Percentiles rank a stretch among this genome's conserved stretches.
Evolutionary conservation across 1,140 invertebrate species (phyloP).

Genomic region (Drosophila orena): DNA sequence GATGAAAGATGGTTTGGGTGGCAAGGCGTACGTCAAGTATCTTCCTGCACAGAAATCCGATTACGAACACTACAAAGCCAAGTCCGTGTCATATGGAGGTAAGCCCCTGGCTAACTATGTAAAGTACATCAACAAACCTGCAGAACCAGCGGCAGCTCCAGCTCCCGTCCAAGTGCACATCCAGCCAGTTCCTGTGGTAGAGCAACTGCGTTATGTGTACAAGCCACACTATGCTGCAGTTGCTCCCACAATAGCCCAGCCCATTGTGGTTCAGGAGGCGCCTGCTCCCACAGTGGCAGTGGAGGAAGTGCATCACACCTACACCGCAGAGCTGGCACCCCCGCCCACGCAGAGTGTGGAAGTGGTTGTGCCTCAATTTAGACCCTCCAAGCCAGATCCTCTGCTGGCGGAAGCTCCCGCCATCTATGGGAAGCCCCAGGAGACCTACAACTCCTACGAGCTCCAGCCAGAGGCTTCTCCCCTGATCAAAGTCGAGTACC

Average conservation of each 20-base stretch:
- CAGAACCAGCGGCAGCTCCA: slow-evolving; percentile 8
- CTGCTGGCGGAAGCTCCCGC: slow-evolving; percentile 40
- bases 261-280: slow-evolving; percentile 69
- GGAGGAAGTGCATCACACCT: slow-evolving; percentile 66
- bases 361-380: slow-evolving; percentile 43
- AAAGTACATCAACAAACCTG: slow-evolving; percentile 45
- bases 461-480: slow-evolving; percentile 41
- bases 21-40: slow-evolving; percentile 77
- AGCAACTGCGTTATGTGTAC: slow-evolving; percentile 77
- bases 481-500: slow-evolving; percentile 77
- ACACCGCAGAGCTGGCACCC: slow-evolving; percentile 47
- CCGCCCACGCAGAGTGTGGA: slow-evolving; percentile 21
- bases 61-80: slow-evolving; percentile 61
- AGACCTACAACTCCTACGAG: slow-evolving; percentile 57
- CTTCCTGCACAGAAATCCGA: slow-evolving; percentile 65
- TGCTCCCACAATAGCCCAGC: slow-evolving; percentile 51
- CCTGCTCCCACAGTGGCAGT: slow-evolving; percentile 3
- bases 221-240: slow-evolving; percentile 36
- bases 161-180: slow-evolving; percentile 72
- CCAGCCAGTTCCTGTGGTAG: slow-evolving; percentile 77
- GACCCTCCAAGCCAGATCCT: slow-evolving; percentile 71
- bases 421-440: slow-evolving; percentile 44
- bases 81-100: slow-evolving; percentile 23
- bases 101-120: slow-evolving; percentile 46
- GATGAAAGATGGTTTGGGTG: slow-evolving; percentile 62